Evolutionary conservation across 2,888 invertebrate genomes (phyloP).

Genomic region (Melolontha melolontha): DNA sequence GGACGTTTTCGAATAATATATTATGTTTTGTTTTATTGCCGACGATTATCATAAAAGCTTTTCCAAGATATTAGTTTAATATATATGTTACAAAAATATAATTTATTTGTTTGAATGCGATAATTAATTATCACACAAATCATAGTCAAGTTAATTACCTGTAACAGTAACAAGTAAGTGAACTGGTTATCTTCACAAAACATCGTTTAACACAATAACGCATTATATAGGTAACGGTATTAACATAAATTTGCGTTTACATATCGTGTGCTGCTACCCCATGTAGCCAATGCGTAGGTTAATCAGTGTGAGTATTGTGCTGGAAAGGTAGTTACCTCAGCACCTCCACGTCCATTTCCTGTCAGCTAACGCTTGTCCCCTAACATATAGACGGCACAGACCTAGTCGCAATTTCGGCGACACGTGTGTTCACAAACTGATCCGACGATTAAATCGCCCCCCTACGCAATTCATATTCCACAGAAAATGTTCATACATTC

Average conservation of each 20-base stretch:
- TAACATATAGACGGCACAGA: neutral
- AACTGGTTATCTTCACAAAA: constrained; percentile 21
- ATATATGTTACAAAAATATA: no score
- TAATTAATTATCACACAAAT: no score
- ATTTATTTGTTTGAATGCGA: no score
- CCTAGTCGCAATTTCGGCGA: constrained; percentile 13
- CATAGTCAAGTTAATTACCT: constrained; percentile 26
- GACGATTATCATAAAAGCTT: no score
- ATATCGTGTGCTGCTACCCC: neutral
- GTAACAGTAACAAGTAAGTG: constrained; percentile 28
- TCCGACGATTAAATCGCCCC: constrained; percentile 11
- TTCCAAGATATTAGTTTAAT: no score
- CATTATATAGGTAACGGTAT: constrained; percentile 23
- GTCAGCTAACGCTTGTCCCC: neutral
- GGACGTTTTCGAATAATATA: no score
- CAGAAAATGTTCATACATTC: no score
- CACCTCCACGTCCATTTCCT: constrained; percentile 5
- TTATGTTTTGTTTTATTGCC: no score
- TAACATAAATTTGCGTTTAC: constrained; percentile 25
- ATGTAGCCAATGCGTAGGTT: constrained; percentile 2
- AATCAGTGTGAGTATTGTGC: constrained; percentile 26
- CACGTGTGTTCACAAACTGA: constrained; percentile 14
- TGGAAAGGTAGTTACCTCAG: neutral
- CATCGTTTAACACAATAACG: constrained; percentile 31
- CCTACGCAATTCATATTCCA: constrained; percentile 13